These are phyloP conservation scores for Montifringilla adamsi DNA, from an alignment of 2,113 vertebrate species.

Conservation along the genomic window DNA sequence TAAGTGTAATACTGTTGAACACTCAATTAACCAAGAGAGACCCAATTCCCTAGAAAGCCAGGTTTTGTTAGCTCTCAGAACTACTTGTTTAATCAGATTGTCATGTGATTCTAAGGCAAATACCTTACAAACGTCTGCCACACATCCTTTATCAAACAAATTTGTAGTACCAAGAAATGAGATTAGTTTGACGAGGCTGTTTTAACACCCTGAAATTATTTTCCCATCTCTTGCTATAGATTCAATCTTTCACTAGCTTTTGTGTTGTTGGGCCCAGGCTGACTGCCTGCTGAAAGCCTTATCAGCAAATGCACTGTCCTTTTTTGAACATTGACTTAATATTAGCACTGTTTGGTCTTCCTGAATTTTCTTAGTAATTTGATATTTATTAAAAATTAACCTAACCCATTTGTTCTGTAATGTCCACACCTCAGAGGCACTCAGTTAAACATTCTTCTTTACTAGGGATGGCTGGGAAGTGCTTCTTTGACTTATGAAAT, in stretches of 20 bases:
- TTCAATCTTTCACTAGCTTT: not conserved
- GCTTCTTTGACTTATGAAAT: slow-evolving; percentile 16
- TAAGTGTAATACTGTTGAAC: slow-evolving; percentile 26
- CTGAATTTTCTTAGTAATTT: not conserved
- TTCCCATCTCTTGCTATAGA: not conserved
- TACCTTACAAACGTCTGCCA: not conserved
- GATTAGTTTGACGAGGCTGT: not conserved
- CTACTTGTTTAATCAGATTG: slow-evolving; percentile 39
- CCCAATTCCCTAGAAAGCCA: slow-evolving; percentile 31
- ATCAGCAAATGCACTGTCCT: not conserved
- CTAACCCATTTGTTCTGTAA: slow-evolving; percentile 6
- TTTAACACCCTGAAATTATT: not conserved
- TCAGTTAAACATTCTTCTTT: slow-evolving; percentile 21
- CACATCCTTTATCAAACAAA: slow-evolving; percentile 2
- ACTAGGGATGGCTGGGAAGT: not conserved
- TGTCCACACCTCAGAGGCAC: not conserved
- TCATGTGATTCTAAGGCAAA: slow-evolving; percentile 37
- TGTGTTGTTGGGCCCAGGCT: not conserved
- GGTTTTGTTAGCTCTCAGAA: slow-evolving; percentile 34
- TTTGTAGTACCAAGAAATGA: not conserved
- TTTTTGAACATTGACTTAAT: not conserved
- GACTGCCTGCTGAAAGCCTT: not conserved
- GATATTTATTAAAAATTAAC: slow-evolving; percentile 51
- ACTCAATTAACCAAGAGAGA: slow-evolving; percentile 49
- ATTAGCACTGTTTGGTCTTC: not conserved